phyloP scores from a whole-genome alignment of 2,113 vertebrate species.

The Tonatia bakeri region DNA sequence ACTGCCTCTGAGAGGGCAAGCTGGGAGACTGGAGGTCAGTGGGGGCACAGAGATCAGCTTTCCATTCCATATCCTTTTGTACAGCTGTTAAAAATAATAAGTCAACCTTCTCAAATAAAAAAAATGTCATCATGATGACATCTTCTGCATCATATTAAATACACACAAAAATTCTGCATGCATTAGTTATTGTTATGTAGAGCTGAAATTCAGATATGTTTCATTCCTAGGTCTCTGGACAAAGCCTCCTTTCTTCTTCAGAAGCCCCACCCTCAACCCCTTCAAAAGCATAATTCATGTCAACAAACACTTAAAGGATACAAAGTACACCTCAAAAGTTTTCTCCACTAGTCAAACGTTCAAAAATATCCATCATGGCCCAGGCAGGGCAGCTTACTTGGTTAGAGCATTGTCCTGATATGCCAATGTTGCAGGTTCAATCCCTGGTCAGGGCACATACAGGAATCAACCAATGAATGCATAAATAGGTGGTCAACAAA shows the following conservation, averaged over 20 bases:
- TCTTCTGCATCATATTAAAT: background rate
- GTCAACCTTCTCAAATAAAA: conserved; percentile 1
- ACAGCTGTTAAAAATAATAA: background rate
- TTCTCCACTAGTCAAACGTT: background rate
- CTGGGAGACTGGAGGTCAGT: background rate
- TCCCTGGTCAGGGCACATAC: too few species aligned
- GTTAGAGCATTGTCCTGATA: too few species aligned
- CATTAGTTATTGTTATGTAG: background rate
- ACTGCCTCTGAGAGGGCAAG: background rate
- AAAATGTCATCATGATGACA: background rate
- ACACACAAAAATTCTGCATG: background rate
- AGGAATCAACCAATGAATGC: too few species aligned
- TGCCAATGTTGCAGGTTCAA: too few species aligned
- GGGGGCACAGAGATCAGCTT: background rate
- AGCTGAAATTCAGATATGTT: background rate
- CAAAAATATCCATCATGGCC: background rate
- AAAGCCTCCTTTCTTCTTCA: conserved; percentile 12
- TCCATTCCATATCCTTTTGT: background rate
- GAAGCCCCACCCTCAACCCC: background rate
- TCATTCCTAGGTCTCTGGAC: background rate
- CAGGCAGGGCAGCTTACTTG: too few species aligned
- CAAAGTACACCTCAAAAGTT: background rate
- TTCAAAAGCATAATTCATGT: background rate
- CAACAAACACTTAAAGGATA: background rate
- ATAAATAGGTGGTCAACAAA: too few species aligned